These are phyloP conservation scores for Periophthalmus magnuspinnatus DNA, from an alignment of 2,797 vertebrate genomes.

Conservation along the genomic window DNA sequence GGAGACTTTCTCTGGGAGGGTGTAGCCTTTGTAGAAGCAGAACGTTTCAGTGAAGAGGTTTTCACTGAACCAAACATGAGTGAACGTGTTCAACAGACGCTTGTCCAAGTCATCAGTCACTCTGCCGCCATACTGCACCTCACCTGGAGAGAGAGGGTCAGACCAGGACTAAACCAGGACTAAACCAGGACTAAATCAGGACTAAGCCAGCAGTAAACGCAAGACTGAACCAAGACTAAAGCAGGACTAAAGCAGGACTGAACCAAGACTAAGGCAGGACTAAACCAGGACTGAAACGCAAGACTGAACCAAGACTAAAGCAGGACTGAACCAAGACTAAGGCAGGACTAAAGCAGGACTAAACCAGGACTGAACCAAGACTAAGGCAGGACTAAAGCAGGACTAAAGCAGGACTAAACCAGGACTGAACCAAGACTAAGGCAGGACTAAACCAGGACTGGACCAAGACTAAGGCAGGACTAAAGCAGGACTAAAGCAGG, in stretches of 20 bases:
- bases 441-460: not conserved
- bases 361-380: not conserved
- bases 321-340: not conserved
- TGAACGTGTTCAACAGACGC: conserved; percentile 80
- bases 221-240: not conserved
- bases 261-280: not conserved
- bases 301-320: not conserved
- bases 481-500: not conserved
- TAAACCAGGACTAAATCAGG: not conserved
- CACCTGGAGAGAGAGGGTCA: conserved; percentile 40
- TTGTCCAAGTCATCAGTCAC: conserved; percentile 87
- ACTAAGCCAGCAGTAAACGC: not conserved
- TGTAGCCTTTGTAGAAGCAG: conserved; percentile 82
- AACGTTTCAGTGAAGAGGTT: conserved; percentile 78
- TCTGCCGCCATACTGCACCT: conserved; percentile 85
- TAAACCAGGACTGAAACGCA: too few relatives aligned
- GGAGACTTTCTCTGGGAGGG: conserved; percentile 71
- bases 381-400: not conserved
- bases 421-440: not conserved
- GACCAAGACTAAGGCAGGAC: not conserved
- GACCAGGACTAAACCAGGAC: not conserved
- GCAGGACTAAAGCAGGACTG: not conserved
- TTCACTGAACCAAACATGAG: conserved; percentile 84
- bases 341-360: not conserved
- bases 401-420: not conserved